Evolutionary conservation across 2,888 invertebrate genomes (phyloP).

Genomic region (Colostygia pectinataria): DNA sequence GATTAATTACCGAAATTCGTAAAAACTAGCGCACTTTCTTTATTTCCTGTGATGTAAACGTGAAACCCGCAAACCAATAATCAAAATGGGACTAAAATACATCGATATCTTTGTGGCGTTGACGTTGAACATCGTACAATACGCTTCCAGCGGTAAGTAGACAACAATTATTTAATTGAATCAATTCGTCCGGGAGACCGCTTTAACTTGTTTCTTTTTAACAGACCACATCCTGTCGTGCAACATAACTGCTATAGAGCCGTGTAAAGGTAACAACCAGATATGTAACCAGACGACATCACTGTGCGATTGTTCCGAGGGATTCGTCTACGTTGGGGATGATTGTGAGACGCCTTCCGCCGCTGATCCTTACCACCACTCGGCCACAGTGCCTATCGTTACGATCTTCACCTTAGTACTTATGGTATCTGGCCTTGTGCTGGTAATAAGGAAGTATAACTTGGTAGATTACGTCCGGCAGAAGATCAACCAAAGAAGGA

Average conservation of each 20-base stretch:
- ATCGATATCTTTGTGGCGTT: constrained; percentile 59
- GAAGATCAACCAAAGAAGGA: constrained; percentile 65
- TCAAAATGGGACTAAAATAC: constrained; percentile 57
- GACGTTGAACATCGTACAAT: constrained; percentile 61
- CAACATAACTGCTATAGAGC: constrained; percentile 53
- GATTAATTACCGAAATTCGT: constrained; percentile 45
- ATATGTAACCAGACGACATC: constrained; percentile 53
- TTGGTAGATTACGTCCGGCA: constrained; percentile 67
- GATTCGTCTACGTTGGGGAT: constrained; percentile 52
- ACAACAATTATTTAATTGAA: constrained; percentile 80
- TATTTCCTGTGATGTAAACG: constrained; percentile 66
- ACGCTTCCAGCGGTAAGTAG: constrained; percentile 69
- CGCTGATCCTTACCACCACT: constrained; percentile 40
- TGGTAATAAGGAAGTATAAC: constrained; percentile 74
- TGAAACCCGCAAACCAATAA: constrained; percentile 28
- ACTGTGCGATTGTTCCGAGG: constrained; percentile 58
- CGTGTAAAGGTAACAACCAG: constrained; percentile 58
- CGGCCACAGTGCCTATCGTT: constrained; percentile 60
- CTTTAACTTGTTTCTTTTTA: constrained; percentile 54
- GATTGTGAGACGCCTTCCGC: constrained; percentile 48
- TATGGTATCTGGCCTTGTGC: constrained; percentile 62
- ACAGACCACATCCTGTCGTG: constrained; percentile 79
- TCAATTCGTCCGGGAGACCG: constrained; percentile 66
- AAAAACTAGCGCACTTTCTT: constrained; percentile 40
- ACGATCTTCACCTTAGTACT: constrained; percentile 68